Evolutionary conservation across 2,888 invertebrate species (phyloP).

Genomic region (Thymelicus acteon): DNA sequence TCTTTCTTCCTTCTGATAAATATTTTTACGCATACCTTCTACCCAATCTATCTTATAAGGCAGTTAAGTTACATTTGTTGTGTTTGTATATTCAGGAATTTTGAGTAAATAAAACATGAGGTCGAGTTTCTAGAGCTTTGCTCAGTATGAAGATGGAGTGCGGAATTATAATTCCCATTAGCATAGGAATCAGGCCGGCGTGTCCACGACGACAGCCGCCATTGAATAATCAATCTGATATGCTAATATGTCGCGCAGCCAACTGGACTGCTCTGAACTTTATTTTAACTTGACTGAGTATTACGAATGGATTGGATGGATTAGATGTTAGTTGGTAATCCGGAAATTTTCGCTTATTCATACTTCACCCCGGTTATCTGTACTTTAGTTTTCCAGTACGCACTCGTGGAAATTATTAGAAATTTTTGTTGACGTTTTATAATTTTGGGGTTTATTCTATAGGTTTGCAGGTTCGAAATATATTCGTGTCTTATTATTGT

Average conservation of each 20-base stretch:
- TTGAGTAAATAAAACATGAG: conserved; percentile 33
- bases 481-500: no score
- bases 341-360: no score
- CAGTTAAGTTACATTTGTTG: not conserved
- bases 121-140: conserved; percentile 21
- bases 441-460: no score
- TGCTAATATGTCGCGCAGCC: conserved; percentile 24
- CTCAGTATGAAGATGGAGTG: conserved; percentile 46
- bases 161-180: conserved; percentile 66
- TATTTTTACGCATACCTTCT: not conserved
- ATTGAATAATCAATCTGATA: conserved; percentile 39
- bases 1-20: no score
- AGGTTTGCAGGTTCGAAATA: no score
- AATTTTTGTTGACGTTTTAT: no score
- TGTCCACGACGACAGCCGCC: conserved; percentile 54
- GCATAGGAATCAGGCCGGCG: conserved; percentile 76
- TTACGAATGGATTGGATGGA: not conserved
- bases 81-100: conserved; percentile 13
- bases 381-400: no score
- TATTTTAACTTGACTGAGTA: conserved; percentile 6
- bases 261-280: conserved; percentile 20
- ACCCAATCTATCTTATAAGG: not conserved
- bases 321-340: no score
- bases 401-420: no score
- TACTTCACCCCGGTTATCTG: no score